These are phyloP conservation scores for Notodonta dromedarius DNA, from an alignment of 2,888 invertebrate species.

Conservation along the genomic window DNA sequence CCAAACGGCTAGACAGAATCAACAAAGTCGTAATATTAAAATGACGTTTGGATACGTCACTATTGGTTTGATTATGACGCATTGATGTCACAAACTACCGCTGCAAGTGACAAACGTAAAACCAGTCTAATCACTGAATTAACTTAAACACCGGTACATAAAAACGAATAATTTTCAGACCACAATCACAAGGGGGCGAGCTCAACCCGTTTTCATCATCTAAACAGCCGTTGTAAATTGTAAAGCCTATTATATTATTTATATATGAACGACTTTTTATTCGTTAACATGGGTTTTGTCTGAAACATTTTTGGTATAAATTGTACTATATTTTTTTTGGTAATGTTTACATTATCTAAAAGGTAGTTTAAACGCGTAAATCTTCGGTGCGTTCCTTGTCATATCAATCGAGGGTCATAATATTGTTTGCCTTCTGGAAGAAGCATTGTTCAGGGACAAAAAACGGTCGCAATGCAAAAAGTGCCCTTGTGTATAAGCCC, in stretches of 20 bases:
- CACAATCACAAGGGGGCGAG: background rate
- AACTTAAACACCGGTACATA: background rate
- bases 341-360: too few species aligned
- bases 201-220: background rate
- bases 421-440: background rate
- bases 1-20: background rate
- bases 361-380: too few species aligned
- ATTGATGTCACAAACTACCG: conserved; percentile 3
- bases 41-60: background rate
- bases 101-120: background rate
- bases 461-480: background rate
- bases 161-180: background rate
- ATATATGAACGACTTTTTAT: too few species aligned
- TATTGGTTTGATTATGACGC: background rate
- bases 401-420: background rate
- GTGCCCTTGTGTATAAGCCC: background rate
- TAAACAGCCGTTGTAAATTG: background rate
- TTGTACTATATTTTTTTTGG: too few species aligned
- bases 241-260: too few species aligned
- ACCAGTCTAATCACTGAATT: background rate
- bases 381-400: too few species aligned
- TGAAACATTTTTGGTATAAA: too few species aligned
- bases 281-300: too few species aligned
- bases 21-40: conserved; percentile 1
- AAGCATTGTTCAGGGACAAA: too few species aligned